Base-by-base conservation (phyloP, 2,113 vertebrate genomes). In the Gavialis gangeticus region DNA sequence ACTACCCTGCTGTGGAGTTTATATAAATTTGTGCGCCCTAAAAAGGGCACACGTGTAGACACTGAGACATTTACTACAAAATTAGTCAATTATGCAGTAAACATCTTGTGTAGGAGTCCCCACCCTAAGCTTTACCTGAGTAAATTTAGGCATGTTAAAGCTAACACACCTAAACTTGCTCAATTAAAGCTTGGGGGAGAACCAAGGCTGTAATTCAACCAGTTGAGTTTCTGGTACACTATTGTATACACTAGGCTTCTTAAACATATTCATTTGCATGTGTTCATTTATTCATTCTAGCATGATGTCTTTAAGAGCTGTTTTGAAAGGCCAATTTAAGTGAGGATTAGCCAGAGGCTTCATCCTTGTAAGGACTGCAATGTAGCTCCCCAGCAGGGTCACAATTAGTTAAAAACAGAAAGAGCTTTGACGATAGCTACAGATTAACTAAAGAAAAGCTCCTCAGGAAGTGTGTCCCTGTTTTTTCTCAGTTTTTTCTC, bases 251-350 rank as follows among this genome's bases (percentile, higher is more conserved):
- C 6, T 2, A 19, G 37, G 28, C 10, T 87, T 63, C 59, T 67
- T 87, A 76, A 83, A 87, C 1, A 5, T 12, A 19, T 5, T 18
- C 4, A 69, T 46, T n/a, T 46, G 19, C 17, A 6, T 37, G 1
- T 5, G 78, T 28, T 28, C 62, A 28, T 17, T 25, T 12, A 12
- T 7, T 30, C 0, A 1, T 4, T 17, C 10, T 9, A 9, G 5
- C 34, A 28, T 66, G n/a, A 17, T 2, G 67, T 37, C 37, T 63
- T 79, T 14, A 57, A 1, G 28, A 2, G 57, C 37, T 64, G 84
- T 25, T 54, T 75, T 58, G 6, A 78, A 66, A 82, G 27, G 19
- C 79, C 90, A 92, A 80, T 14, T 19, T 15, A 46, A 66, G 21
- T 2, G 24, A n/a, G 28, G 88, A 28, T 59, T 2, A 82, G 27